A percentile compares a stretch with the other conserved stretches of the same genome.
phyloP scores from a whole-genome alignment of 2,888 invertebrate genomes.

The Chymomyza amoena region DNA sequence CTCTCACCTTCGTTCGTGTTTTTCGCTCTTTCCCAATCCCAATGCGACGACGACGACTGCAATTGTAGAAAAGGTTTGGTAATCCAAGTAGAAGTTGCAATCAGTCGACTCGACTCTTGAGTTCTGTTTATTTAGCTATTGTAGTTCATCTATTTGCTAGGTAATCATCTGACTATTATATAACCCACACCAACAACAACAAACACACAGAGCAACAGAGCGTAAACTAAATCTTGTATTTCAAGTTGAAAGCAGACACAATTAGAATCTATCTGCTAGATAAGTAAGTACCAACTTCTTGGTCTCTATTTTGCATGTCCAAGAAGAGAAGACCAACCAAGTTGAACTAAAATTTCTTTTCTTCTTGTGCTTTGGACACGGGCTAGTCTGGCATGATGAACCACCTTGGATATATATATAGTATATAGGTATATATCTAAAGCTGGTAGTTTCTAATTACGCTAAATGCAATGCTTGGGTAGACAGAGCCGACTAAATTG shows the following conservation, averaged over 20 bases:
- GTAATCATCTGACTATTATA: background rate
- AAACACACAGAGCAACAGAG: slow-evolving; percentile 45
- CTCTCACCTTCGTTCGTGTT: slow-evolving; percentile 47
- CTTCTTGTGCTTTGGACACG: slow-evolving; percentile 12
- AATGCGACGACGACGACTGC: slow-evolving; percentile 23
- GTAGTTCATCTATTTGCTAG: background rate
- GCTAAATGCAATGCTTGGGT: slow-evolving; percentile 58
- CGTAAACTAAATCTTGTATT: slow-evolving; percentile 57
- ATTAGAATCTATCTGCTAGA: slow-evolving; percentile 35
- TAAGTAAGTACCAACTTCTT: slow-evolving; percentile 13
- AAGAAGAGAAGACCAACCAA: slow-evolving; percentile 9
- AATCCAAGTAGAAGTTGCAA: slow-evolving; percentile 24
- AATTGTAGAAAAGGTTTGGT: slow-evolving; percentile 28
- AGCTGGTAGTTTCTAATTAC: slow-evolving; percentile 61
- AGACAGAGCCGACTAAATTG: slow-evolving; percentile 17
- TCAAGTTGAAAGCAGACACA: slow-evolving; percentile 42
- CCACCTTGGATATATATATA: background rate
- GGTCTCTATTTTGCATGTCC: slow-evolving; percentile 47
- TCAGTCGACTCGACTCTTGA: slow-evolving; percentile 30
- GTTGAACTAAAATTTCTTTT: slow-evolving; percentile 18
- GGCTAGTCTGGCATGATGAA: background rate
- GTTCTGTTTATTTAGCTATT: slow-evolving; percentile 12
- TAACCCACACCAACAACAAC: background rate
- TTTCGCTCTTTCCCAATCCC: slow-evolving; percentile 36
- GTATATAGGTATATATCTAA: too few species aligned